Conservation (phyloP, 2,888 invertebrate species). For the Agriotes lineatus region DNA sequence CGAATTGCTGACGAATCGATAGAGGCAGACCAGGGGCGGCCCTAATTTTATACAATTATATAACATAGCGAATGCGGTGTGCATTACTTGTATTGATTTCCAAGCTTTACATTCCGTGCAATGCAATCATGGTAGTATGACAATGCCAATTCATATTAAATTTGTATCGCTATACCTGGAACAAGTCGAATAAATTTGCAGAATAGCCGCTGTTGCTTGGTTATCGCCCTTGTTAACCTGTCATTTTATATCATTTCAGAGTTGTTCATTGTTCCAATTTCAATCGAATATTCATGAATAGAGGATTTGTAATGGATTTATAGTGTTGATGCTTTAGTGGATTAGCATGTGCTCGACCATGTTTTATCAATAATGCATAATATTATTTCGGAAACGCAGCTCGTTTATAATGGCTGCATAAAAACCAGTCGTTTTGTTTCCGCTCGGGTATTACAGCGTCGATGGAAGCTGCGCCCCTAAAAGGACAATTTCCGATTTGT, state of each 20-base stretch:
- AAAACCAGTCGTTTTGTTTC: constrained; percentile 9
- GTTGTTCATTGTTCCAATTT: constrained; percentile 42
- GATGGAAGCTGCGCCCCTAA: too few species aligned
- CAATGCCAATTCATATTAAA: constrained; percentile 35
- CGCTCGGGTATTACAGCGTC: too few species aligned
- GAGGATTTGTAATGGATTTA: constrained; percentile 45
- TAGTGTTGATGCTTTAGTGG: constrained; percentile 41
- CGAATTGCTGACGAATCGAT: not conserved
- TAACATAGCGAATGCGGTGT: constrained; percentile 19
- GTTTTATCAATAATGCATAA: constrained; percentile 36
- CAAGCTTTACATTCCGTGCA: constrained; percentile 17
- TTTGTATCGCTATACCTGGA: constrained; percentile 30
- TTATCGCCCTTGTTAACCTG: constrained; percentile 45
- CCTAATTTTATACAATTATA: constrained; percentile 30
- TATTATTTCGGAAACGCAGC: constrained; percentile 27
- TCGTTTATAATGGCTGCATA: constrained; percentile 20
- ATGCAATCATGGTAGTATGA: constrained; percentile 22
- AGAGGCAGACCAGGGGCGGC: not conserved
- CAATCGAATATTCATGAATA: constrained; percentile 46
- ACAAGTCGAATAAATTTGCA: constrained; percentile 40
- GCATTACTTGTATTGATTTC: constrained; percentile 37
- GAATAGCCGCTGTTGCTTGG: constrained; percentile 37
- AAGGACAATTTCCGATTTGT: too few species aligned
- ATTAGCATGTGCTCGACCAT: constrained; percentile 40
- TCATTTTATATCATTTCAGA: constrained; percentile 45